Evolutionary conservation across 2,888 invertebrate genomes (phyloP), one percentile per base, ranked within the genome.

Genomic region (Beris morrisii): DNA sequence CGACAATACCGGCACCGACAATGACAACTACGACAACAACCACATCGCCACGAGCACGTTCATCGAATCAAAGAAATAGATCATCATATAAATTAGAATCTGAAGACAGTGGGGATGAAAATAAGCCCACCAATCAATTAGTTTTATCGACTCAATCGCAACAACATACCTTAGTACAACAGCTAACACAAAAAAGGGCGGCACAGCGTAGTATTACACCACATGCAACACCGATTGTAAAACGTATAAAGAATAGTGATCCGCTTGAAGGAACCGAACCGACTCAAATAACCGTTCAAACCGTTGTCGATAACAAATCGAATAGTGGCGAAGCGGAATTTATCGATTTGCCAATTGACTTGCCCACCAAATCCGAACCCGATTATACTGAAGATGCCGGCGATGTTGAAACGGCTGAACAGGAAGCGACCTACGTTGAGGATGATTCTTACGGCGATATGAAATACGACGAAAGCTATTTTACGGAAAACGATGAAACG

Each of bases 291-390:
- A 32, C 75, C 65, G 74, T 82, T 82, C 56, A 85, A 83, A 83
- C 84, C 71, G 83, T 85, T 69, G 48, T 63, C 57, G 71, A 75
- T 61, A 72, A 69, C 64, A 73, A 73, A 70, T 67, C 73, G 28
- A 72, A 55, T 61, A 70, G 70, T 74, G 76, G 72, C 67, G 80
- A 80, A 71, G 70, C 79, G 43, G 81, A 81, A 75, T 81, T 79
- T 69, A 81, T 81, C 74, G 81, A 80, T 73, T 75, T 81, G 74
- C 81, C 81, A 53, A 81, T 81, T 68, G 81, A 81, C 72, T 74
- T 87, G 71, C 86, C 87, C 74, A 86, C 87, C 32, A 87, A 87
- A 84, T 85, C 86, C 78, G 87, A 87, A 83, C 87, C 87, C 1
- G 87, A 87, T 79, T 87, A 86, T 78, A 83, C 84, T 52, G 86